phyloP scores from a whole-genome alignment of 1,140 invertebrate species.

The Metaphire vulgaris region DNA sequence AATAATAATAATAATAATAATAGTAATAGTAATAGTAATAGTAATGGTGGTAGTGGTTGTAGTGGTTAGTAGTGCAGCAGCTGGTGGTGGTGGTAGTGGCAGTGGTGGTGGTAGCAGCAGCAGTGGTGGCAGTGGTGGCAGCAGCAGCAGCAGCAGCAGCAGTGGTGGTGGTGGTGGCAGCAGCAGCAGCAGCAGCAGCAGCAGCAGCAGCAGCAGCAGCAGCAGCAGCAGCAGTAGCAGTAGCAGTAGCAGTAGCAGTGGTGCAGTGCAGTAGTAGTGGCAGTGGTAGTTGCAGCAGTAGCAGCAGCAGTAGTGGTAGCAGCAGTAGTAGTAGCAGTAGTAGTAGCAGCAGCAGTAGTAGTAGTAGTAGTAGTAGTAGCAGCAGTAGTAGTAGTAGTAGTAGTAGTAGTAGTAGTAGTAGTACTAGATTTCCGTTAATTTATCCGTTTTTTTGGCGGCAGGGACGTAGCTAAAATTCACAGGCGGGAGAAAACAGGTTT shows the following conservation, averaged over 20 bases:
- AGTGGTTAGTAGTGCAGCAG: conserved; percentile 18
- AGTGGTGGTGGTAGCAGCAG: conserved; percentile 18
- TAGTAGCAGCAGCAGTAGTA: conserved; percentile 21
- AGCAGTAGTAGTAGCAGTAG: conserved; percentile 22
- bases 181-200: conserved; percentile 19
- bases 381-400: conserved; percentile 3
- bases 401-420: conserved; percentile 2
- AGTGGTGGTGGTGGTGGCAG: conserved; percentile 10
- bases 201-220: conserved; percentile 26
- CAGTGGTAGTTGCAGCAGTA: conserved; percentile 29
- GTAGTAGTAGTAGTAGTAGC: conserved; percentile 25
- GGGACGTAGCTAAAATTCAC: too few species aligned
- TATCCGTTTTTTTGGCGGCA: too few species aligned
- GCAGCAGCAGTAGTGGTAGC: conserved; percentile 24
- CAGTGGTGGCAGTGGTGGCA: conserved; percentile 7
- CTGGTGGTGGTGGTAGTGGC: conserved; percentile 21
- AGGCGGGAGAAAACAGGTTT: too few species aligned
- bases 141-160: conserved; percentile 12
- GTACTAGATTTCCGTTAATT: too few species aligned
- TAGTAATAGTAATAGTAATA: too few species aligned
- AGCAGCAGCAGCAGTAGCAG: conserved; percentile 27
- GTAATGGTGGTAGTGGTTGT: conserved; percentile 21
- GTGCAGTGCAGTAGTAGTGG: too few species aligned
- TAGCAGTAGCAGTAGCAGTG: conserved; percentile 26
- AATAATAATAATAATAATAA: too few species aligned